A percentile compares a stretch with the other conserved stretches of the same genome.
Conservation (phyloP, 2,888 invertebrate species). For the Lithophane leautieri region DNA sequence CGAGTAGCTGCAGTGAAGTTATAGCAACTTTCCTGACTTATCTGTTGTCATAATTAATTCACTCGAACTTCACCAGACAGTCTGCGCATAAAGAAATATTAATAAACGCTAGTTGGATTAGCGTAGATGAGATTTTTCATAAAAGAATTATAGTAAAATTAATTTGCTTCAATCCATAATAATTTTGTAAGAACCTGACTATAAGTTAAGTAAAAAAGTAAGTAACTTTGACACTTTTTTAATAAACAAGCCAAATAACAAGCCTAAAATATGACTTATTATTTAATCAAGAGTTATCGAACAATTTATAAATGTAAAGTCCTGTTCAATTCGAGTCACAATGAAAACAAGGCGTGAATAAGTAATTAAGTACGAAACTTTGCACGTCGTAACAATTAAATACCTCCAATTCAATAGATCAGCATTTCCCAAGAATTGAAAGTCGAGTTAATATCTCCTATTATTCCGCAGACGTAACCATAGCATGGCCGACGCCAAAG, state of each 20-base stretch:
- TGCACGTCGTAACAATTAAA: slow-evolving; percentile 46
- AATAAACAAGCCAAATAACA: too few relatives aligned
- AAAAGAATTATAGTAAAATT: not conserved
- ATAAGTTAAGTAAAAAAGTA: not conserved
- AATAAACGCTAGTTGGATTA: slow-evolving; percentile 8
- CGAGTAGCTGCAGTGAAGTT: slow-evolving; percentile 41
- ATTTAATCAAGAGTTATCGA: slow-evolving; percentile 9
- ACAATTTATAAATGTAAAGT: slow-evolving; percentile 19
- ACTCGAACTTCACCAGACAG: slow-evolving; percentile 36
- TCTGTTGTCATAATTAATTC: slow-evolving; percentile 49
- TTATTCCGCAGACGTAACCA: slow-evolving; percentile 62
- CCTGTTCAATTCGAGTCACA: slow-evolving; percentile 25
- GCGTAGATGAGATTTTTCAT: not conserved
- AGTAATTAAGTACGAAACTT: slow-evolving; percentile 51
- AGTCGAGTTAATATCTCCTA: slow-evolving; percentile 58
- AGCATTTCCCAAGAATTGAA: slow-evolving; percentile 55
- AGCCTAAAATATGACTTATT: not conserved
- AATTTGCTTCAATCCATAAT: not conserved
- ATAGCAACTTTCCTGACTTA: slow-evolving; percentile 34
- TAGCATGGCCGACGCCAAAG: slow-evolving; percentile 66
- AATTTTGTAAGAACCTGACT: not conserved
- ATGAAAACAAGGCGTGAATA: slow-evolving; percentile 40
- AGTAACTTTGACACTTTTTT: not conserved
- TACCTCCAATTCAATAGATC: slow-evolving; percentile 51
- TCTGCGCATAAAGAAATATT: slow-evolving; percentile 30